Evolutionary conservation across 2,888 invertebrate genomes (phyloP).

Genomic region (Caenorhabditis parvicauda): DNA sequence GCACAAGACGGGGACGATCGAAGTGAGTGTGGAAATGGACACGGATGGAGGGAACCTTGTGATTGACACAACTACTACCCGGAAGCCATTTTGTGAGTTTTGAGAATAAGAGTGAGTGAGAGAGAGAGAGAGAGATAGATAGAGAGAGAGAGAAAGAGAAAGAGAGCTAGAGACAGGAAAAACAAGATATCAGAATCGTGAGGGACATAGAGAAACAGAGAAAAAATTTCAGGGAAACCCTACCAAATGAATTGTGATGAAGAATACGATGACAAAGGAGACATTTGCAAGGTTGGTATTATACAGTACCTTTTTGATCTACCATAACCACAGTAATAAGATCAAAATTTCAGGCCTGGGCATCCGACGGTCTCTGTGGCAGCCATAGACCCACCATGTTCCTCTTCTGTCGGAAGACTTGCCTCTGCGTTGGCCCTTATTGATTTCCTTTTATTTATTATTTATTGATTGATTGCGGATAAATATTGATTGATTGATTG

Average conservation of each 20-base stretch:
- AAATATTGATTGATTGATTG: conserved; percentile 1
- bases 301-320: neutral
- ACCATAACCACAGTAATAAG: neutral
- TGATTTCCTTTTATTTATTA: conserved; percentile 6
- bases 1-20: conserved; percentile 14
- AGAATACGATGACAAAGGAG: conserved; percentile 47
- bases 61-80: conserved; percentile 6
- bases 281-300: conserved; percentile 26
- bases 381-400: conserved; percentile 48
- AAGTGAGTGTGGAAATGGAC: conserved; percentile 20
- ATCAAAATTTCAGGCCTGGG: conserved; percentile 46
- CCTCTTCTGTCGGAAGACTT: conserved; percentile 54
- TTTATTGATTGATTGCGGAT: neutral
- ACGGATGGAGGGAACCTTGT: neutral
- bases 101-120: conserved; percentile 10
- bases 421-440: conserved; percentile 49
- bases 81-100: conserved; percentile 1
- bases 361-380: conserved; percentile 42
- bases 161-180: conserved; percentile 11
- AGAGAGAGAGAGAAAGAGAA: neutral
- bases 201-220: neutral
- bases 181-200: neutral
- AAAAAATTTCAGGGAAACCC: conserved; percentile 43
- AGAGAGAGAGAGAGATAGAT: conserved; percentile 7
- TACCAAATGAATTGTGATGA: conserved; percentile 43